Conservation (phyloP, 2,113 vertebrate species). For the Apistogramma diplotaenia region DNA sequence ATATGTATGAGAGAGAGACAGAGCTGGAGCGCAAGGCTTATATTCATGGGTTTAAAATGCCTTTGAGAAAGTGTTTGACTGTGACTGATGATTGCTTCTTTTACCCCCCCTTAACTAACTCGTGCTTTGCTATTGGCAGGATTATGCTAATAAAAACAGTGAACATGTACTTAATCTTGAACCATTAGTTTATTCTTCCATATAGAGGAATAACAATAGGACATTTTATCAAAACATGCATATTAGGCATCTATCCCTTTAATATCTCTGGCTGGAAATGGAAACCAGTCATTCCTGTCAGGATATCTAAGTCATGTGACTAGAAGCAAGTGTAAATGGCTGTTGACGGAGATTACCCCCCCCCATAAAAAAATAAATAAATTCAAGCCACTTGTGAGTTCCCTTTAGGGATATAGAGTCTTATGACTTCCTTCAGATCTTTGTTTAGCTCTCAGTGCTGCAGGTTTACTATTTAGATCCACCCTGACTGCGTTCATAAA, state of each 20-base stretch:
- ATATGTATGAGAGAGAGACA: conserved; percentile 3
- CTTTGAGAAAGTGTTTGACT: neutral
- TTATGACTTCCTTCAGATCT: neutral
- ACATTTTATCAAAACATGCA: neutral
- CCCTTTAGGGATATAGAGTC: neutral
- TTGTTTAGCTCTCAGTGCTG: neutral
- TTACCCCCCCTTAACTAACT: neutral
- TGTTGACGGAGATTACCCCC: neutral
- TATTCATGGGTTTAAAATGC: neutral
- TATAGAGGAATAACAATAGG: neutral
- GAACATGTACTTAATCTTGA: neutral
- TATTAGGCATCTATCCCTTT: neutral
- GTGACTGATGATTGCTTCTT: neutral
- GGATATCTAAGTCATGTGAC: neutral
- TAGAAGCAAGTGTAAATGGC: neutral
- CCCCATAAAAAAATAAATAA: too few relatives aligned
- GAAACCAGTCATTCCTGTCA: neutral
- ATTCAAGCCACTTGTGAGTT: neutral
- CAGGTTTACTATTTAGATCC: neutral
- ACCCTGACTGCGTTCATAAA: neutral
- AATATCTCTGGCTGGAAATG: neutral
- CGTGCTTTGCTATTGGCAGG: neutral
- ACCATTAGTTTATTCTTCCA: neutral
- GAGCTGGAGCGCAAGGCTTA: neutral
- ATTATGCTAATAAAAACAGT: neutral